Percentiles rank a stretch among this genome's conserved stretches.
phyloP scores from a whole-genome alignment of 1,140 invertebrate species.

The Venturia canescens region DNA sequence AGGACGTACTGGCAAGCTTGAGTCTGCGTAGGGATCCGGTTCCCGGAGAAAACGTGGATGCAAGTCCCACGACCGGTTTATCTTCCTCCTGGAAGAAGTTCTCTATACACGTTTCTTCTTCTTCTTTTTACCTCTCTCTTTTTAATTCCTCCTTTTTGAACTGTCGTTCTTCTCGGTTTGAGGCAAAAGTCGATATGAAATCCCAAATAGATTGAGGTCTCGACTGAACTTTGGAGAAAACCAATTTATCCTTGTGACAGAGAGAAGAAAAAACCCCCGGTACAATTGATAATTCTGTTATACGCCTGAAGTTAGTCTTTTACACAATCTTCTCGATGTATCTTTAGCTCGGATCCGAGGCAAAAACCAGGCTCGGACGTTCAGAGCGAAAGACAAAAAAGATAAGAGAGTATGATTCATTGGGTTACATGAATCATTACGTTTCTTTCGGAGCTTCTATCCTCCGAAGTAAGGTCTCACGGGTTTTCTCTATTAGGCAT shows the following conservation, averaged over 20 bases:
- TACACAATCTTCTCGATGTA: not conserved
- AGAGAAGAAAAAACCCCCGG: not conserved
- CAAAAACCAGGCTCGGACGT: not conserved
- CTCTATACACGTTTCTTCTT: no score
- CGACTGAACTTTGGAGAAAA: not conserved
- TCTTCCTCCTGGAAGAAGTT: conserved; percentile 31
- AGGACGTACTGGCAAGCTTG: not conserved
- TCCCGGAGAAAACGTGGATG: not conserved
- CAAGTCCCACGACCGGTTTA: conserved; percentile 32
- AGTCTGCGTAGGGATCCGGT: not conserved
- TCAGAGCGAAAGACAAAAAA: not conserved
- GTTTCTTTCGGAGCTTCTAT: conserved; percentile 35
- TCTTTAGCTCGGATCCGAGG: not conserved
- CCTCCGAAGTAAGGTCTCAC: conserved; percentile 28
- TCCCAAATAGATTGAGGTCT: conserved; percentile 7
- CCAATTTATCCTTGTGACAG: not conserved
- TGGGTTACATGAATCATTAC: conserved; percentile 37
- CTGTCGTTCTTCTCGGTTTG: not conserved
- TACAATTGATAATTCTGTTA: conserved; percentile 7
- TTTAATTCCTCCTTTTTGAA: not conserved
- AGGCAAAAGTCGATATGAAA: conserved; percentile 6
- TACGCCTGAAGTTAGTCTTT: not conserved
- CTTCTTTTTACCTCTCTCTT: no score
- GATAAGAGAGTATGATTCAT: conserved; percentile 25
- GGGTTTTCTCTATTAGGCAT: conserved; percentile 14